Percentiles rank a stretch among this genome's conserved stretches.
Conservation (phyloP, 2,797 vertebrate species). For the Anguilla obscura region DNA sequence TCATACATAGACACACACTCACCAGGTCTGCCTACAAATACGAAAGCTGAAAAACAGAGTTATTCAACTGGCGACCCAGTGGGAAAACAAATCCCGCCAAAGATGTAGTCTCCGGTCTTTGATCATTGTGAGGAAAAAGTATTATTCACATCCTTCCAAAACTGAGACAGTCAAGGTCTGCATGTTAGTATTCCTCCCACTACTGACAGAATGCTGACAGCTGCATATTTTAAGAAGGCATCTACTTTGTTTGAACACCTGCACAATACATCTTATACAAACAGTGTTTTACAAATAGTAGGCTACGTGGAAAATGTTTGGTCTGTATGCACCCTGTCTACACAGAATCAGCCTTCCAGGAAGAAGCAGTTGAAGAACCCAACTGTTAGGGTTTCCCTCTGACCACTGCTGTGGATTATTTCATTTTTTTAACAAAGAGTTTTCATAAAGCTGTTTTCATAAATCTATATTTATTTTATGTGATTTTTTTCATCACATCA, state of each 20-base stretch:
- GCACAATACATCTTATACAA: not conserved
- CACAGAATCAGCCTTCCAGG: not conserved
- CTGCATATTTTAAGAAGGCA: not conserved
- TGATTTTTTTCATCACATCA: slow-evolving; percentile 56
- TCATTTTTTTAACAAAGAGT: slow-evolving; percentile 12
- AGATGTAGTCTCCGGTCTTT: not conserved
- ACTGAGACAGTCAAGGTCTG: not conserved
- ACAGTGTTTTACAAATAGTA: not conserved
- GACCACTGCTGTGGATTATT: not conserved
- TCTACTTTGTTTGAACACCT: not conserved
- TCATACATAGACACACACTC: not conserved
- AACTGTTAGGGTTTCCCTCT: not conserved
- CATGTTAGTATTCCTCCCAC: not conserved
- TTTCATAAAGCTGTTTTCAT: slow-evolving; percentile 45
- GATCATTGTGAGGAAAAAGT: not conserved
- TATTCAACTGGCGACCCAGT: not conserved
- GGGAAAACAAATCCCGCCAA: not conserved
- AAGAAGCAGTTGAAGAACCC: not conserved
- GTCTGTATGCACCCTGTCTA: not conserved
- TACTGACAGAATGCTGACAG: not conserved
- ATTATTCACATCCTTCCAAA: not conserved
- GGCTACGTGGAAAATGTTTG: not conserved
- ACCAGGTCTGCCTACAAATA: not conserved
- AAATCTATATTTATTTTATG: slow-evolving; percentile 58
- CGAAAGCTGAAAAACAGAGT: not conserved